Percentiles rank a stretch among this genome's conserved stretches.
These are phyloP conservation scores for Myotis planiceps DNA, from an alignment of 2,797 vertebrate genomes.

Conservation along the genomic window DNA sequence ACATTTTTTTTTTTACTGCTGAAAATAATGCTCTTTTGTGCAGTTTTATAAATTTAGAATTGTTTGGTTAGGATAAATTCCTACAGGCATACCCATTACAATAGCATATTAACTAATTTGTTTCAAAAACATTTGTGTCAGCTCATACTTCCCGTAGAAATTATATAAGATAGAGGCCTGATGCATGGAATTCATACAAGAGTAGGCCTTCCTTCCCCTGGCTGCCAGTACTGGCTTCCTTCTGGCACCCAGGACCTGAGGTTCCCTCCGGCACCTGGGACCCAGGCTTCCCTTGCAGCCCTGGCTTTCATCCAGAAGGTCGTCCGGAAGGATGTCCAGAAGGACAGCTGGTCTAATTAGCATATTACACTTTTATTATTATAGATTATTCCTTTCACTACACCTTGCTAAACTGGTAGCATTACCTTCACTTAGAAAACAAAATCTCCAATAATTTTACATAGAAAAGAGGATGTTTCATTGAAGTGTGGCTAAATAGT, in stretches of 20 bases:
- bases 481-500: neutral
- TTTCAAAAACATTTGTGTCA: neutral
- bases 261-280: too few species aligned
- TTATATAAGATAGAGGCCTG: neutral
- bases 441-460: constrained; percentile 8
- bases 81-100: neutral
- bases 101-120: neutral
- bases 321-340: too few species aligned
- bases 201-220: too few species aligned
- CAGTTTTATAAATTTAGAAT: constrained; percentile 22
- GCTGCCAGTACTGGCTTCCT: too few species aligned
- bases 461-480: neutral
- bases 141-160: neutral
- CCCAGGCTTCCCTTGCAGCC: too few species aligned
- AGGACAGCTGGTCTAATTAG: too few species aligned
- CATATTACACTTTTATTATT: too few species aligned
- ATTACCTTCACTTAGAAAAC: neutral
- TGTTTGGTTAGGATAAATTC: neutral
- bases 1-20: neutral
- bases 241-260: too few species aligned
- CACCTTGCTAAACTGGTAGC: neutral
- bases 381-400: neutral
- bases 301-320: too few species aligned
- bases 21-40: neutral
- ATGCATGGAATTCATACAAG: too few species aligned